These are phyloP conservation scores for Pocillopora damicornis DNA, from an alignment of 64 coral and sea anemone genomes.

Conservation along the genomic window DNA sequence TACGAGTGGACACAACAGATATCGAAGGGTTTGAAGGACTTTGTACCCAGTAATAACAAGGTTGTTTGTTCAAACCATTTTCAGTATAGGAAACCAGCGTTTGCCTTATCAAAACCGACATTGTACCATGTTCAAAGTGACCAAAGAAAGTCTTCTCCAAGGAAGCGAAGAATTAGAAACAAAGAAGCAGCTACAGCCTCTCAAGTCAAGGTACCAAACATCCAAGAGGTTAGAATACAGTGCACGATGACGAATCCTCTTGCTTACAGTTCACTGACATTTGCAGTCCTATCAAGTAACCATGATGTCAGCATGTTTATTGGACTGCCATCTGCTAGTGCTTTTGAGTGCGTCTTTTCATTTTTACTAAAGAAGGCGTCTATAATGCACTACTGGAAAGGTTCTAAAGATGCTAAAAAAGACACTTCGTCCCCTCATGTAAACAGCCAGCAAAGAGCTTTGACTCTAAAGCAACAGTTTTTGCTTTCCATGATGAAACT, in stretches of 20 bases:
- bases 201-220: constrained; percentile 23
- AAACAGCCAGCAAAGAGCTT: constrained; percentile 19
- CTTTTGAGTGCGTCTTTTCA: constrained; percentile 37
- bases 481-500: constrained; percentile 44
- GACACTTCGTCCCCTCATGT: constrained; percentile 1
- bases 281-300: constrained; percentile 31
- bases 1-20: constrained; percentile 24
- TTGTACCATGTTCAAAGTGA: constrained; percentile 46
- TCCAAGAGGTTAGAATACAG: neutral
- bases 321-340: constrained; percentile 29
- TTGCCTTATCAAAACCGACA: constrained; percentile 29
- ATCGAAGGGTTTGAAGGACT: constrained; percentile 4
- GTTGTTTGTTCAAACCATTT: constrained; percentile 45
- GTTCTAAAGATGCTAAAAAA: constrained; percentile 31
- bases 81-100: constrained; percentile 45
- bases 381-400: constrained; percentile 62
- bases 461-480: constrained; percentile 37
- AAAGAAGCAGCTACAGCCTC: constrained; percentile 26
- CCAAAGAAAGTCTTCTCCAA: constrained; percentile 20
- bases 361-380: constrained; percentile 29
- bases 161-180: constrained; percentile 38
- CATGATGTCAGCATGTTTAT: constrained; percentile 49
- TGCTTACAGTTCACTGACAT: constrained; percentile 15
- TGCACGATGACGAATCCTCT: constrained; percentile 2
- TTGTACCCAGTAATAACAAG: constrained; percentile 16